These are phyloP conservation scores for Agelastica alni DNA, from an alignment of 2,888 invertebrate genomes.

Conservation along the genomic window DNA sequence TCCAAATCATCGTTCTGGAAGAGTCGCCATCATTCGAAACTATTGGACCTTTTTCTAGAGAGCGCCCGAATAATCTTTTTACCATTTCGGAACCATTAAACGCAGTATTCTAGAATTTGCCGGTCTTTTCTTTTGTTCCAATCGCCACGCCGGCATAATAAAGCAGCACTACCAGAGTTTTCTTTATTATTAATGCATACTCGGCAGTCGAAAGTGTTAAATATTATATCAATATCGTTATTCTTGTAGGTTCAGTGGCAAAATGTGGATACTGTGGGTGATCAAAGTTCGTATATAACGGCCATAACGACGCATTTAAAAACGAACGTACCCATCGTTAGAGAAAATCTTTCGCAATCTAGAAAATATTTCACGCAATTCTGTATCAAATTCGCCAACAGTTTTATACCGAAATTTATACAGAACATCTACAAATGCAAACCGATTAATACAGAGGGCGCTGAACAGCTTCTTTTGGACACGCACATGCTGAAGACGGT, in stretches of 20 bases:
- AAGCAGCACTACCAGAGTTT: too few species aligned
- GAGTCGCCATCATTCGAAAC: too few species aligned
- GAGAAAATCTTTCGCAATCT: conserved; percentile 88
- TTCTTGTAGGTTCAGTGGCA: conserved; percentile 83
- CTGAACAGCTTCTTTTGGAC: conserved; percentile 92
- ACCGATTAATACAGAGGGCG: conserved; percentile 85
- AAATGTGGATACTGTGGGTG: conserved; percentile 90
- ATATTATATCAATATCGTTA: conserved; percentile 2
- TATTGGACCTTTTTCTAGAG: too few species aligned
- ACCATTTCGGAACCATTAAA: too few species aligned
- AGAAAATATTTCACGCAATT: conserved; percentile 98
- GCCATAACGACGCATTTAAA: conserved; percentile 86
- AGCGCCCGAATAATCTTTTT: too few species aligned
- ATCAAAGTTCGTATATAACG: conserved; percentile 94
- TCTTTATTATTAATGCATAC: too few species aligned
- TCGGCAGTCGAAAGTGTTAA: too few species aligned
- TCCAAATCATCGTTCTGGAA: too few species aligned
- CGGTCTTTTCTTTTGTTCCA: too few species aligned
- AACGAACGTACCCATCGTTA: conserved; percentile 82
- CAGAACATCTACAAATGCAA: conserved; percentile 90
- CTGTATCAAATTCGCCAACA: conserved; percentile 93
- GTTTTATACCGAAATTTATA: conserved; percentile 93
- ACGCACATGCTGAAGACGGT: conserved; percentile 94
- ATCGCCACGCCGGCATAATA: too few species aligned
- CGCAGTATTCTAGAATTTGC: too few species aligned